These are phyloP conservation scores for Struthio camelus DNA, from an alignment of 2,113 vertebrate species.

Conservation along the genomic window DNA sequence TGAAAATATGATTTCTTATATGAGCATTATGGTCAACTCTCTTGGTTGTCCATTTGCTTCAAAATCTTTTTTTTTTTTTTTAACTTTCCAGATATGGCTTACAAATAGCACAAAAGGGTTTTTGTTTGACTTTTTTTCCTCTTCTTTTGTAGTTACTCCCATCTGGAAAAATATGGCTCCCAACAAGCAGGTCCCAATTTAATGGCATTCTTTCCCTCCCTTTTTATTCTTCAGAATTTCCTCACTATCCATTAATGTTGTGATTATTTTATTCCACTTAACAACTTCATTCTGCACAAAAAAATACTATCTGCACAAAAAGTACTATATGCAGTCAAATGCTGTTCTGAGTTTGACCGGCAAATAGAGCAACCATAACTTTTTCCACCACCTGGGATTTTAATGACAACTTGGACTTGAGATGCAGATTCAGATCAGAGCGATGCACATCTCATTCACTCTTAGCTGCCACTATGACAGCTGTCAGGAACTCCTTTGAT, in stretches of 20 bases:
- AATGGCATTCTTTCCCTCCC: rapidly evolving
- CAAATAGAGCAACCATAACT: neutral
- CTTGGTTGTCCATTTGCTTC: neutral
- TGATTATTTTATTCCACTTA: neutral
- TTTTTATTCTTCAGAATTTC: neutral
- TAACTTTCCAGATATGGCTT: too few relatives aligned
- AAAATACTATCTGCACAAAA: neutral
- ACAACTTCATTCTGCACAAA: neutral
- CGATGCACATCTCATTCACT: neutral
- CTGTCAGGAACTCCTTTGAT: slow-evolving; percentile 41
- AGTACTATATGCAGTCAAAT: neutral
- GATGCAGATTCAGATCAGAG: slow-evolving; percentile 25
- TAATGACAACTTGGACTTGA: neutral
- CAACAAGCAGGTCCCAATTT: neutral
- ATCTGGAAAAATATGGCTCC: neutral
- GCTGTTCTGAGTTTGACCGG: neutral
- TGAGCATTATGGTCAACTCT: neutral
- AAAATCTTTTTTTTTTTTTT: neutral
- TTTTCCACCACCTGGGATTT: neutral
- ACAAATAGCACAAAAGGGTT: too few relatives aligned
- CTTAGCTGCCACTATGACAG: neutral
- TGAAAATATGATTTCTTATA: neutral
- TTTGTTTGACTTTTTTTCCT: too few relatives aligned
- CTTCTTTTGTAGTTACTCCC: neutral
- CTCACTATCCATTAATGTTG: neutral